These are phyloP conservation scores for Argyresthia albistria DNA, from an alignment of 2,888 invertebrate species.

Conservation along the genomic window DNA sequence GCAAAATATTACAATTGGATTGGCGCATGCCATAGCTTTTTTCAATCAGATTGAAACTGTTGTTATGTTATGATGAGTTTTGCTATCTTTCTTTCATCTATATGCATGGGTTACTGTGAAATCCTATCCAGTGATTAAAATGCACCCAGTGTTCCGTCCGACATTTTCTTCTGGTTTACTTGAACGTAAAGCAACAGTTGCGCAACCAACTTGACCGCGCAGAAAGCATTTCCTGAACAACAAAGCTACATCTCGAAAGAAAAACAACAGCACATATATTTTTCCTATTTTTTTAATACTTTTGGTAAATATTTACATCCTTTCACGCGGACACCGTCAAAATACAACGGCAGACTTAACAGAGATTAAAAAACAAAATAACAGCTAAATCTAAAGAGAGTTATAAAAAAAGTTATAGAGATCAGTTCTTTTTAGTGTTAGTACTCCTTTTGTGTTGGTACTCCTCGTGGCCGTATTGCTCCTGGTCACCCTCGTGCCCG, in stretches of 20 bases:
- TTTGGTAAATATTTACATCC: constrained; percentile 55
- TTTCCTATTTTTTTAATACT: constrained; percentile 44
- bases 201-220: too few relatives aligned
- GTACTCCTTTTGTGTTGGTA: constrained; percentile 43
- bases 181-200: too few relatives aligned
- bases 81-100: too few relatives aligned
- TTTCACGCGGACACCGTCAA: constrained; percentile 40
- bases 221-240: too few relatives aligned
- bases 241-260: not conserved
- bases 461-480: constrained; percentile 24
- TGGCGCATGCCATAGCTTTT: too few relatives aligned
- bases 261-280: not conserved
- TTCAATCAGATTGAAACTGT: too few relatives aligned
- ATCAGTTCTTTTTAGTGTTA: constrained; percentile 42
- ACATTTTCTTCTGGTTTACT: too few relatives aligned
- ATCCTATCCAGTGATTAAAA: too few relatives aligned
- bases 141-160: too few relatives aligned
- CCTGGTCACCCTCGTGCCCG: constrained; percentile 14
- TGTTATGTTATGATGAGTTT: too few relatives aligned
- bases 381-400: constrained; percentile 46
- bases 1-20: too few relatives aligned
- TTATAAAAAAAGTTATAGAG: constrained; percentile 30
- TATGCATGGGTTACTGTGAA: not conserved
- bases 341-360: constrained; percentile 32
- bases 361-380: constrained; percentile 57